Evolutionary conservation across 2,113 vertebrate species (phyloP).

Genomic region (Neoarius graeffei): DNA sequence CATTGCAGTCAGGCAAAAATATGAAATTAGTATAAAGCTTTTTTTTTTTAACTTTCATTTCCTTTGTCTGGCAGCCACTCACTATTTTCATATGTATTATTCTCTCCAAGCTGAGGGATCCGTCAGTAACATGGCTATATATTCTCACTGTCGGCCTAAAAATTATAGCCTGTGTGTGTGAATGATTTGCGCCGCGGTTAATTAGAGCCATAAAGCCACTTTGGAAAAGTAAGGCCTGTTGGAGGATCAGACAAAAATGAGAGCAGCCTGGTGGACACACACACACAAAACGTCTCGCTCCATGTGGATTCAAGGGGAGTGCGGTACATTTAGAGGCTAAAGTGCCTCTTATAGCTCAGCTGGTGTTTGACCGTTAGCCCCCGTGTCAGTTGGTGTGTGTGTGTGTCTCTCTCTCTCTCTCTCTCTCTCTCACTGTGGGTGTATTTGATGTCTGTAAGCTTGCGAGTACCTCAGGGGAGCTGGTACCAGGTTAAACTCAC

Average conservation of each 20-base stretch:
- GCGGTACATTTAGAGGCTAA: conserved; percentile 62
- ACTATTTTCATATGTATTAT: conserved; percentile 35
- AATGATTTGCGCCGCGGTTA: conserved; percentile 69
- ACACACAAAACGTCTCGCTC: conserved; percentile 47
- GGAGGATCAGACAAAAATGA: conserved; percentile 60
- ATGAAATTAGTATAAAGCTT: conserved; percentile 39
- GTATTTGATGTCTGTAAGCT: conserved; percentile 39
- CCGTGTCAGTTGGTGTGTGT: conserved; percentile 37
- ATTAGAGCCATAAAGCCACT: conserved; percentile 71
- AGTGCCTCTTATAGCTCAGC: conserved; percentile 56
- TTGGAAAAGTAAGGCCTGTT: conserved; percentile 67
- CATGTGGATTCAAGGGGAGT: conserved; percentile 43
- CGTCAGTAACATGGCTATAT: conserved; percentile 32
- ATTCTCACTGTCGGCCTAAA: conserved; percentile 41
- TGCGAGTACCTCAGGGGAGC: conserved; percentile 54
- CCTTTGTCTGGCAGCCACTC: conserved; percentile 4
- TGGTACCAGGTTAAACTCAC: conserved; percentile 55
- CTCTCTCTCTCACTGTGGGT: conserved; percentile 50
- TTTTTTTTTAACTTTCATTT: neutral
- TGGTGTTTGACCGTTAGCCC: conserved; percentile 52
- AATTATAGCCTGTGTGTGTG: conserved; percentile 46
- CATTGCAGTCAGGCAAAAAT: conserved; percentile 19
- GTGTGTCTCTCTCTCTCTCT: conserved; percentile 47
- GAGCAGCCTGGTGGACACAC: conserved; percentile 12
- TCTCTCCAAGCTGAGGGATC: conserved; percentile 11